Evolutionary conservation across 2,888 invertebrate genomes (phyloP), one percentile per base, ranked within the genome.

Genomic region (Cantharis rustica): DNA sequence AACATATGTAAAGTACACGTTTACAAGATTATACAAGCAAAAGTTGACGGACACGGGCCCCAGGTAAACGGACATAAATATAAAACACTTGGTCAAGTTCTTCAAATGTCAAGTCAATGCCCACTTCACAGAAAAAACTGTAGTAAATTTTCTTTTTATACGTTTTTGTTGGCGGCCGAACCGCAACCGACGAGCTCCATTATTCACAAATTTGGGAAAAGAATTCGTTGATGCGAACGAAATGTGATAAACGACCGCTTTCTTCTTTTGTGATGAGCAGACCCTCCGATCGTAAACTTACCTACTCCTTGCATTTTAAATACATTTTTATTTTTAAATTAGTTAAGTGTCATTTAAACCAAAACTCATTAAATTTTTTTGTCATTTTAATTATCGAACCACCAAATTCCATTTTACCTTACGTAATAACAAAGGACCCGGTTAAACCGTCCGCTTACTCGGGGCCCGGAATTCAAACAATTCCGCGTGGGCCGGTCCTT

Each of bases 91-190:
- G 83, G 81, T 78, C 81, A 79, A 80, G 82, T 81, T 82, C 84
- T 84, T 84, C 83, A 84, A 82, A 85, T 84, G 84, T 84, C 85
- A 85, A 84, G 83, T 83, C 82, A 80, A 81, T 82, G 84, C 82
- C 85, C 83, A 84, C 83, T 85, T 84, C 85, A 84, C 80, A 83
- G 83, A 84, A 81, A 81, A 82, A 85, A 84, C 83, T 84, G 85
- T 84, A 85, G 86, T 87, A 86, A 86, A 87, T 86, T 86, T 84
- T 82, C 83, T 81, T 85, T 85, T 86, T 86, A 85, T 86, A 84
- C 82, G 81, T 82, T 84, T 85, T 84, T 86, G 84, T 85, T 83
- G 81, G 81, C 82, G 81, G 82, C 78, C 82, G 81, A 79, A 83
- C 84, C 84, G 83, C 84, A 83, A 83, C 82, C 83, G 83, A 73